Percentiles rank a stretch among this genome's conserved stretches.
phyloP scores from a whole-genome alignment of 2,113 vertebrate genomes.

The Phylloscopus trochilus region DNA sequence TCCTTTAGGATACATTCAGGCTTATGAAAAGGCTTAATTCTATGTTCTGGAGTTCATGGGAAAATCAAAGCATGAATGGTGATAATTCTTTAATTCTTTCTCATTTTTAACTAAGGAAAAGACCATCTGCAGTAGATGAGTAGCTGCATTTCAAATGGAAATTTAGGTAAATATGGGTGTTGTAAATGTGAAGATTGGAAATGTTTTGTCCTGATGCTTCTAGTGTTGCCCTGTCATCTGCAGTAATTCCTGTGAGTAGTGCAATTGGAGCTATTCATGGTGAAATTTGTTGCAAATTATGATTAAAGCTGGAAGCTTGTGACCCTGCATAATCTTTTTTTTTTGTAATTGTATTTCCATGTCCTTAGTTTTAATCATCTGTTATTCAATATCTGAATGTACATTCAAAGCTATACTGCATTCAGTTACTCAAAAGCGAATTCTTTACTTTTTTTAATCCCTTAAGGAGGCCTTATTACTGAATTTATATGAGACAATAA shows the following conservation, averaged over 20 bases:
- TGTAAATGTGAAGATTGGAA: neutral
- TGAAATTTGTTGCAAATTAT: neutral
- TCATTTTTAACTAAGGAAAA: neutral
- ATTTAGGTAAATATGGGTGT: neutral
- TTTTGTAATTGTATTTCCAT: neutral
- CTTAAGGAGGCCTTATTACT: neutral
- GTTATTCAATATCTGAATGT: neutral
- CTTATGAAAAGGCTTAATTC: neutral
- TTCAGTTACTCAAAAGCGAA: neutral
- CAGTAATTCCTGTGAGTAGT: neutral
- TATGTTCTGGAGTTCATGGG: neutral
- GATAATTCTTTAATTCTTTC: neutral
- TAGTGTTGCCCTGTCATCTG: neutral
- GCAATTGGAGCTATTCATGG: neutral
- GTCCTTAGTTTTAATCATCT: neutral
- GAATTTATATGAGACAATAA: neutral
- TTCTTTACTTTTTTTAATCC: neutral
- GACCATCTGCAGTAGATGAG: neutral
- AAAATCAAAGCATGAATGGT: neutral
- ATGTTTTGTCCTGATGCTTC: neutral
- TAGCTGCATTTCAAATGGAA: neutral
- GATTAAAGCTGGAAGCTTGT: neutral
- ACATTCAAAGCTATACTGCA: neutral
- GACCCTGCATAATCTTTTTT: neutral
- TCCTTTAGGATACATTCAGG: neutral